Evolutionary conservation across 1,140 invertebrate species (phyloP).

Genomic region (Drosophila erecta): DNA sequence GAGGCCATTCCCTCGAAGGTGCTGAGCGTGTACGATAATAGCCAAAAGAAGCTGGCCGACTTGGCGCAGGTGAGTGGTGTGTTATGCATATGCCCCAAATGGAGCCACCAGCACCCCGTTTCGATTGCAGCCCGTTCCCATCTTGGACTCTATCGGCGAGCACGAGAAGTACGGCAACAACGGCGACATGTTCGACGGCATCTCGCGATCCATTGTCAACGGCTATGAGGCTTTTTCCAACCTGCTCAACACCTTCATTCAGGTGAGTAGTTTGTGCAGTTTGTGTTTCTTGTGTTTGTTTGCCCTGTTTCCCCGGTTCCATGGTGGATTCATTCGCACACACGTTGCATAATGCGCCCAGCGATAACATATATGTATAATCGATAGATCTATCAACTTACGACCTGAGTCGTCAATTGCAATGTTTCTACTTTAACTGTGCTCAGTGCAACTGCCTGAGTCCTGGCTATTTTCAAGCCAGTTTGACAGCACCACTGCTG

Average conservation of each 20-base stretch:
- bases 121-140: constrained; percentile 84
- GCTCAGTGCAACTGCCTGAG: no score
- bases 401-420: no score
- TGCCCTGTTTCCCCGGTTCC: constrained; percentile 2
- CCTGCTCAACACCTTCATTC: constrained; percentile 85
- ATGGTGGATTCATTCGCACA: constrained; percentile 14
- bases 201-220: constrained; percentile 86
- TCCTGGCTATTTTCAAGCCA: background rate
- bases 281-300: constrained; percentile 7
- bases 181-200: constrained; percentile 85
- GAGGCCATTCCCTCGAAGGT: constrained; percentile 79
- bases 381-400: no score
- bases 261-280: constrained; percentile 75
- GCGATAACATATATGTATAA: no score
- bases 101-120: background rate
- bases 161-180: constrained; percentile 87
- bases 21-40: constrained; percentile 70
- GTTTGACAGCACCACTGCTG: background rate
- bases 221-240: constrained; percentile 86
- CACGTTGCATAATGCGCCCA: constrained; percentile 2
- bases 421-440: no score
- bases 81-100: background rate
- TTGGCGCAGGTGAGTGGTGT: constrained; percentile 64
- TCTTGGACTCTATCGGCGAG: constrained; percentile 86
- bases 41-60: constrained; percentile 71